Evolutionary conservation across 1,140 invertebrate species (phyloP).

Genomic region (Araneus ventricosus): DNA sequence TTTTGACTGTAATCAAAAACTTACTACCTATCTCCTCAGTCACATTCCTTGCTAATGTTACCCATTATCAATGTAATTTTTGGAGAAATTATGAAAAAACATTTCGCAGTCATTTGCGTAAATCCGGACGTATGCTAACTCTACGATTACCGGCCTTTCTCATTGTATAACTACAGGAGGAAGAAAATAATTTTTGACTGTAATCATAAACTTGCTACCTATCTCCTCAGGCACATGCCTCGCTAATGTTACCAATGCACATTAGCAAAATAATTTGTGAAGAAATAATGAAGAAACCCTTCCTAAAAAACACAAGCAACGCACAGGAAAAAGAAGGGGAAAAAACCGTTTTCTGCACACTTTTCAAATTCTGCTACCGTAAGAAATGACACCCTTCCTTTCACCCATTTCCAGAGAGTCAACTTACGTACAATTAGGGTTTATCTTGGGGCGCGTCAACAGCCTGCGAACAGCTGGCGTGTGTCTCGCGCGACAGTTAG

Average conservation of each 20-base stretch:
- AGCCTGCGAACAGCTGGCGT: slow-evolving; percentile 35
- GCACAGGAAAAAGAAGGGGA: neutral
- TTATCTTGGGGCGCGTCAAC: slow-evolving; percentile 72
- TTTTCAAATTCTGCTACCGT: slow-evolving; percentile 53
- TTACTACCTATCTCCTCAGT: too few species aligned
- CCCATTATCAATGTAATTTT: too few species aligned
- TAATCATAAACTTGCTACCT: too few species aligned
- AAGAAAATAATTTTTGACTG: too few species aligned
- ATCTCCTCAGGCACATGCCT: too few species aligned
- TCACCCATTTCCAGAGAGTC: slow-evolving; percentile 13
- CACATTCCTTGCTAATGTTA: too few species aligned
- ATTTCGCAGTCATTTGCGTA: too few species aligned
- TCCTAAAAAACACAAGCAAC: neutral
- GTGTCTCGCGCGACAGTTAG: slow-evolving; percentile 44
- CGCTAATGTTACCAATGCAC: neutral
- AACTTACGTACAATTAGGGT: slow-evolving; percentile 70
- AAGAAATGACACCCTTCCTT: slow-evolving; percentile 30
- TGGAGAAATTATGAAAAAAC: too few species aligned
- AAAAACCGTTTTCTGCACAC: neutral
- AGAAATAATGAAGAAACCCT: neutral
- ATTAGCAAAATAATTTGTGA: neutral
- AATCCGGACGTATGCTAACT: too few species aligned
- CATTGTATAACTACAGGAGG: too few species aligned
- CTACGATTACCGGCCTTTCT: too few species aligned
- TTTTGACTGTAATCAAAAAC: too few species aligned